A percentile compares a stretch with the other conserved stretches of the same genome.
phyloP scores from a whole-genome alignment of 2,888 invertebrate genomes.

The Cordilura impudica region DNA sequence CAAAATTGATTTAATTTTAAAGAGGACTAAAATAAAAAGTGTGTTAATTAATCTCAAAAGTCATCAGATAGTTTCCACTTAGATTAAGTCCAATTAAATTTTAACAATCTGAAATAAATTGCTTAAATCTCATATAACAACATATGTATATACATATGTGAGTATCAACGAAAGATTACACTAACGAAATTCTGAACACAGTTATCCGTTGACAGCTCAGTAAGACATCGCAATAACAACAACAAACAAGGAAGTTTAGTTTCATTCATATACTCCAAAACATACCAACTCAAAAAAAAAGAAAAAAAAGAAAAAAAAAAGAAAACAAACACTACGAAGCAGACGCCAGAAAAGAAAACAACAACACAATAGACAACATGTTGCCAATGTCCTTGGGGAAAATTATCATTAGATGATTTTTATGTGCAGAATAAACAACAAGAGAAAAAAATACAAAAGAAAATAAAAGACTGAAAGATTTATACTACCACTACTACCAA shows the following conservation, averaged over 20 bases:
- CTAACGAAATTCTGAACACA: neutral
- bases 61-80: too few species aligned
- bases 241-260: neutral
- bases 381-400: slow-evolving; percentile 61
- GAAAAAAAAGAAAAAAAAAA: too few species aligned
- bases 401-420: slow-evolving; percentile 56
- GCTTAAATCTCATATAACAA: too few species aligned
- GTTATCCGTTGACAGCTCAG: neutral
- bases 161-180: too few species aligned
- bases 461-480: slow-evolving; percentile 33
- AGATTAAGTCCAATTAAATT: too few species aligned
- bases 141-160: neutral
- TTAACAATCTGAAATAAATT: too few species aligned
- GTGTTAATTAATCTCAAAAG: too few species aligned
- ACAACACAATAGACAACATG: slow-evolving; percentile 59
- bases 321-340: slow-evolving; percentile 32
- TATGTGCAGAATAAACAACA: slow-evolving; percentile 30
- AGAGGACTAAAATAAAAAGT: too few species aligned
- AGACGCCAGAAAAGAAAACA: slow-evolving; percentile 23
- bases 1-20: too few species aligned
- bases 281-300: slow-evolving; percentile 30
- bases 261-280: slow-evolving; percentile 17
- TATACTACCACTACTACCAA: slow-evolving; percentile 11
- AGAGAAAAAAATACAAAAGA: slow-evolving; percentile 9
- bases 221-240: neutral